Base-by-base conservation (phyloP, 35 echinoderm and acorn worm genomes). In the Holothuria glaberrima region DNA sequence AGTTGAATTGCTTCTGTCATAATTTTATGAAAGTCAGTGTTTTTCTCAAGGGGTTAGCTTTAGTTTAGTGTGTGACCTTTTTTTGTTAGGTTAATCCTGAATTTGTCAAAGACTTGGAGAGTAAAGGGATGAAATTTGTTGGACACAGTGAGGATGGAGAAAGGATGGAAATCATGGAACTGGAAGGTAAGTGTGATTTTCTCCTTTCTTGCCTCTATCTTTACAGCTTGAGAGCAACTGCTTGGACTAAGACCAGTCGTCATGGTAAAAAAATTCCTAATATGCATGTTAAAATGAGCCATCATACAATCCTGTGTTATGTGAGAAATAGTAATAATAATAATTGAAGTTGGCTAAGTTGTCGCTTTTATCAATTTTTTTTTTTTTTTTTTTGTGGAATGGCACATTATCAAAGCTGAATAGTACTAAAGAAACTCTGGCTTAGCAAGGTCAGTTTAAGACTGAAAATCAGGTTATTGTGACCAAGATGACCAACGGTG, bases 151-250 rank as follows among this genome's bases (percentile, higher is more conserved):
- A 90, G 71, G 97, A 99, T 61, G 97, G 93, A 48, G 86, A 95
- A 54, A 68, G 97, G 67, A 99, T 99, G 97, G 93, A 95, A 67
- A 99, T 95, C 50, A 92, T 99, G 97, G 97, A 99, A 61, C 86
- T 99, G 25, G 70, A 75, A 88, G 97, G 97, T 99, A 80, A 68
- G 50, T 13, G 5, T 2, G 50, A 14, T 46, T 14, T 54, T 9
- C 50, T 54, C 12, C 50, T 54, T 54, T 54, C 5, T 1, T 54
- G 12, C 50, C 16, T 54, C 44, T 10, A 46, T 46, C 44, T 46
- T 46, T 10, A 46, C 10, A 46, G 4, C 4, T 46, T 46, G 10
- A 10, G 10, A 46, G 44, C 10, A 46, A 46, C 10, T 46, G 44
- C 10, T 46, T 4, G n/a, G n/a, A n/a, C n/a, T 46, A 46, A 46